Conservation (phyloP, 2,113 vertebrate genomes). For the Corythornis vintsioides region DNA sequence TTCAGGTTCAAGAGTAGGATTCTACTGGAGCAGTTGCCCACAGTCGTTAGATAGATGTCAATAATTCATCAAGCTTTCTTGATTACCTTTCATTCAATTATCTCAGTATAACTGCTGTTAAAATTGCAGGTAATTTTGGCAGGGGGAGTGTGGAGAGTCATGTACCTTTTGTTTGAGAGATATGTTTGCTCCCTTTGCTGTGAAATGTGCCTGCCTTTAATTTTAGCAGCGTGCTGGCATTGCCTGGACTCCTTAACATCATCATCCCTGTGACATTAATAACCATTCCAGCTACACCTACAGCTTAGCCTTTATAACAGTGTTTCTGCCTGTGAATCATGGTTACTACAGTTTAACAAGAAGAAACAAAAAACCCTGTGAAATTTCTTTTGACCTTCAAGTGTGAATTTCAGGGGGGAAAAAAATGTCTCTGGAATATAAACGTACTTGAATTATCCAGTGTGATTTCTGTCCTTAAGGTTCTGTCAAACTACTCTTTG, state of each 20-base stretch:
- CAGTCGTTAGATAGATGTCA: rapidly evolving
- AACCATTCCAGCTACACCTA: constrained; percentile 4
- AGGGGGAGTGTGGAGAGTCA: not conserved
- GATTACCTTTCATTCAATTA: not conserved
- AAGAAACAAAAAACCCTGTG: not conserved
- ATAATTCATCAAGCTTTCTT: not conserved
- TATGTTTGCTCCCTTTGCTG: not conserved
- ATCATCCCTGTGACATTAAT: not conserved
- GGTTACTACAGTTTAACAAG: not conserved
- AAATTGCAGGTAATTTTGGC: not conserved
- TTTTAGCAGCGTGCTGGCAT: not conserved
- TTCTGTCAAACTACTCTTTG: not conserved
- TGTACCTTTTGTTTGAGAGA: not conserved
- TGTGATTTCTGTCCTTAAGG: not conserved
- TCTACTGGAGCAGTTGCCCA: not conserved
- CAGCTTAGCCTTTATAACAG: not conserved
- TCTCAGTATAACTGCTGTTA: not conserved
- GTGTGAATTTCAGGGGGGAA: not conserved
- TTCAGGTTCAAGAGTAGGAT: not conserved
- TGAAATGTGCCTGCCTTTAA: not conserved
- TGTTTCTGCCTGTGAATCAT: constrained; percentile 3
- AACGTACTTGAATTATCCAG: not conserved
- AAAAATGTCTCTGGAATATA: not conserved
- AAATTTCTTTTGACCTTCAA: not conserved
- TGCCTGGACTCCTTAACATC: not conserved